Base-by-base conservation (phyloP, 2,888 invertebrate species). In the Selenia dentaria region DNA sequence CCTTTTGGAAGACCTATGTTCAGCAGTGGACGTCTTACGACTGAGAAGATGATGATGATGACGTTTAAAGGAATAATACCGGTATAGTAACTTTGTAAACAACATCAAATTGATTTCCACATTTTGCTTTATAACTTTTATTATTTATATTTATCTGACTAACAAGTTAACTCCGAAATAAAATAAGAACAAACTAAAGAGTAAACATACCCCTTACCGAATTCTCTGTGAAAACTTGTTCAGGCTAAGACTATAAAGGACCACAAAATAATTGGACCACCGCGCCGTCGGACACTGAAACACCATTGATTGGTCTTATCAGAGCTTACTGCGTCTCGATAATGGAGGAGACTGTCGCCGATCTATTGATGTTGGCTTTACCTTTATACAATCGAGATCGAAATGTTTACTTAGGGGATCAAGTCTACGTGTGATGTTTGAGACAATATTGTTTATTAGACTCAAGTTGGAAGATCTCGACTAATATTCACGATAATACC, bases 131-230 rank as follows among this genome's bases (percentile, higher is more conserved):
- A n/a, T n/a, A n/a, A n/a, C n/a, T n/a, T n/a, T n/a, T n/a, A n/a
- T n/a, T n/a, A n/a, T n/a, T n/a, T n/a, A n/a, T n/a, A n/a, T n/a
- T n/a, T n/a, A n/a, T n/a, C n/a, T n/a, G n/a, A n/a, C n/a, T n/a
- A n/a, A n/a, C n/a, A n/a, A n/a, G n/a, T n/a, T n/a, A n/a, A n/a
- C n/a, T n/a, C n/a, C n/a, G n/a, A n/a, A n/a, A n/a, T n/a, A n/a
- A n/a, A n/a, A n/a, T n/a, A n/a, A n/a, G 16, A 16, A 3, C 16
- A 16, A 22, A 8, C 22, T 22, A 6, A 22, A 22, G n/a, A 22
- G 57, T 62, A 62, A 66, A 67, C 62, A 62, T 53, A 22, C 22
- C 51, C 54, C 59, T 62, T 65, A 62, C 64, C 62, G 59, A 56
- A 64, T 64, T 62, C 46, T 41, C 41, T 36, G 50, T 44, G 40